These are phyloP conservation scores for Habrosyne pyritoides DNA, from an alignment of 2,888 invertebrate genomes.

Conservation along the genomic window DNA sequence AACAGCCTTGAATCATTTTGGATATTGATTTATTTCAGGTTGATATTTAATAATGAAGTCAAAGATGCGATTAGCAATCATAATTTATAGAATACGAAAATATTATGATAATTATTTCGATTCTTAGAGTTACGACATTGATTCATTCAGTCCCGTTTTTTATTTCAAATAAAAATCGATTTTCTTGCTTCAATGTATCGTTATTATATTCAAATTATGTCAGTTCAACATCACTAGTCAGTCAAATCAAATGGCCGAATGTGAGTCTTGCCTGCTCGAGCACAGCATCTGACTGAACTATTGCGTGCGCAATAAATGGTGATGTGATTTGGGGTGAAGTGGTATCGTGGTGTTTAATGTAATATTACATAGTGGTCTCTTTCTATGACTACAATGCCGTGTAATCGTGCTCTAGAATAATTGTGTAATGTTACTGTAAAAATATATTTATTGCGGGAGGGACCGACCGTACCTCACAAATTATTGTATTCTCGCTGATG, in stretches of 20 bases:
- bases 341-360: conserved; percentile 23
- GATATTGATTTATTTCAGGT: no score
- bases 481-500: conserved; percentile 53
- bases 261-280: no score
- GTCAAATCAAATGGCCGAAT: conserved; percentile 36
- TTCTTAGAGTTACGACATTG: no score
- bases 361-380: conserved; percentile 3
- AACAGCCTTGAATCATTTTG: no score
- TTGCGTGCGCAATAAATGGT: conserved; percentile 57
- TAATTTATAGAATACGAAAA: no score
- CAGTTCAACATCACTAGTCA: neutral
- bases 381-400: conserved; percentile 1
- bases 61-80: no score
- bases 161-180: no score
- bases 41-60: no score
- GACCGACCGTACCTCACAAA: conserved; percentile 36
- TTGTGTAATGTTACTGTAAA: neutral
- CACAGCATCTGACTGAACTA: conserved; percentile 24
- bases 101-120: no score
- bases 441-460: conserved; percentile 46
- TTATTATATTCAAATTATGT: no score
- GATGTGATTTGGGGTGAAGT: conserved; percentile 45
- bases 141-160: no score
- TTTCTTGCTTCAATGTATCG: no score
- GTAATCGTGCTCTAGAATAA: neutral